Percentiles rank a stretch among this genome's conserved stretches.
phyloP scores from a whole-genome alignment of 2,797 vertebrate species.

The Garrulus glandarius region DNA sequence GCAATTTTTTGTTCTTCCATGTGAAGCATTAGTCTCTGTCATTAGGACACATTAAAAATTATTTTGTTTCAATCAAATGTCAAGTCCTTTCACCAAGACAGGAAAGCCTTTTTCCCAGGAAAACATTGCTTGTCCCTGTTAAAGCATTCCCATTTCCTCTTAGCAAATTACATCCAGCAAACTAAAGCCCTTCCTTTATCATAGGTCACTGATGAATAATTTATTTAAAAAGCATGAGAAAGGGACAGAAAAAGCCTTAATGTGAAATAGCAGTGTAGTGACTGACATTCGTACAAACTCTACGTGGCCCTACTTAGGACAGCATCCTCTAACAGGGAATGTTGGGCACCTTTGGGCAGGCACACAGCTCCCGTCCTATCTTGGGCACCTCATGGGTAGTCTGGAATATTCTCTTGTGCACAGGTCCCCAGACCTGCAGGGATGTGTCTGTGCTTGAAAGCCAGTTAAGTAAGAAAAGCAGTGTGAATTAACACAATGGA shows the following conservation, averaged over 20 bases:
- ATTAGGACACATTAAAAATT: background rate
- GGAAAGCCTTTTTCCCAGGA: background rate
- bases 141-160: background rate
- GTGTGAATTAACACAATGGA: background rate
- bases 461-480: background rate
- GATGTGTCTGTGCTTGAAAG: background rate
- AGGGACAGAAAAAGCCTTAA: background rate
- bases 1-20: background rate
- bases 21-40: background rate
- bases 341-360: background rate
- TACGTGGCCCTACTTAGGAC: rapidly evolving
- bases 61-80: background rate
- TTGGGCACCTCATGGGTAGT: rapidly evolving
- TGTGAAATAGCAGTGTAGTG: background rate
- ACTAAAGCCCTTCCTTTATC: background rate
- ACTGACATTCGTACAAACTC: background rate
- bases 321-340: too few species aligned
- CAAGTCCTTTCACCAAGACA: background rate
- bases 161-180: background rate
- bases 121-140: background rate
- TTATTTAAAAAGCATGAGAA: background rate
- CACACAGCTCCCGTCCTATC: background rate
- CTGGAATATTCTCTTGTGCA: background rate
- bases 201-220: background rate
- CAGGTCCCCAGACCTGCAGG: background rate